A percentile compares a stretch with the other conserved stretches of the same genome.
These are phyloP conservation scores for Pangasius sanitwongsei DNA, from an alignment of 2,797 vertebrate genomes.

Conservation along the genomic window DNA sequence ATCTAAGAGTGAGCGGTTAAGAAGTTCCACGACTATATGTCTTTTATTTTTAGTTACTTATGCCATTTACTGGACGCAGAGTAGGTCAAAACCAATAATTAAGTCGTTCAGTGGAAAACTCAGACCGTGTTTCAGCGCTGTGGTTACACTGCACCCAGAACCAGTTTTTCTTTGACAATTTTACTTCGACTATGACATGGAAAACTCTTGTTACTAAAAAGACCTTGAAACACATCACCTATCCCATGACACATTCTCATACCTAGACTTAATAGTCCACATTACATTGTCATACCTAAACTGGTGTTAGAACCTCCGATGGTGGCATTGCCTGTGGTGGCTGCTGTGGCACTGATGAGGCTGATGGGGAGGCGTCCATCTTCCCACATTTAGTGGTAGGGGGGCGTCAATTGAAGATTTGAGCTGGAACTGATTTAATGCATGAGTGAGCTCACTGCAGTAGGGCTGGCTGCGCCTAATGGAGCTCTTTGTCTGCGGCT, in stretches of 20 bases:
- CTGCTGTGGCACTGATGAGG: conserved; percentile 18
- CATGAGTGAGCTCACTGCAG: conserved; percentile 88
- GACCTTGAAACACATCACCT: neutral
- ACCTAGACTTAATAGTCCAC: neutral
- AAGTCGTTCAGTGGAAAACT: neutral
- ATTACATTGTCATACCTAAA: conserved; percentile 11
- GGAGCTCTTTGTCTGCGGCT: conserved; percentile 90
- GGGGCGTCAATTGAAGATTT: conserved; percentile 59
- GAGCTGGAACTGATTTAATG: conserved; percentile 98
- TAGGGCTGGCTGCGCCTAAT: conserved; percentile 87
- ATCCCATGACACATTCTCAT: neutral
- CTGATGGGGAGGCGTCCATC: conserved; percentile 19
- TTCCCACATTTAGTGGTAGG: conserved; percentile 32
- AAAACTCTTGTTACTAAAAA: neutral
- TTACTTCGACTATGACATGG: neutral
- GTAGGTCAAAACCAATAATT: conserved; percentile 3
- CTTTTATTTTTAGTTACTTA: neutral
- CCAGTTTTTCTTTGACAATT: neutral
- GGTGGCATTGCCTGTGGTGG: neutral
- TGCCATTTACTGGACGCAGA: neutral
- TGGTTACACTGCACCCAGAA: neutral
- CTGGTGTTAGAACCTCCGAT: neutral
- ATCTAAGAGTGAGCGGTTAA: neutral
- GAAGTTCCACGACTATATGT: neutral
- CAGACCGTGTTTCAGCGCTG: neutral